These are phyloP conservation scores for Halictus ligatus DNA, from an alignment of 2,888 invertebrate species.

Conservation along the genomic window DNA sequence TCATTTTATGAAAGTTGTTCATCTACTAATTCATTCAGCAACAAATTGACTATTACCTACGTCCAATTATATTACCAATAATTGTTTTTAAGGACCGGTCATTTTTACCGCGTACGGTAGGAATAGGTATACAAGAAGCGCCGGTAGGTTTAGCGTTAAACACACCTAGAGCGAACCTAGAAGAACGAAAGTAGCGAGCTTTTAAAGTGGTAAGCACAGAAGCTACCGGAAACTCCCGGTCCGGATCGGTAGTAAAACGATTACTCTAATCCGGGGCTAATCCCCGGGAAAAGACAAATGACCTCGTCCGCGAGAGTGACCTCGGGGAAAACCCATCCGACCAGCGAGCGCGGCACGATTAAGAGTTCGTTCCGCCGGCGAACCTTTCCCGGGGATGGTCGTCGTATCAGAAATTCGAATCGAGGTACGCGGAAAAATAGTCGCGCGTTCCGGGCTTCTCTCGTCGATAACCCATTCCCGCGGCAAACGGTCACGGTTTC, in stretches of 20 bases:
- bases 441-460: not conserved
- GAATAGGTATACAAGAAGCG: too few relatives aligned
- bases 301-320: not conserved
- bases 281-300: not conserved
- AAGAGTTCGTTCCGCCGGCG: not conserved
- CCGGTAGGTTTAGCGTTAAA: too few relatives aligned
- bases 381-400: not conserved
- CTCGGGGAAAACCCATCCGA: not conserved
- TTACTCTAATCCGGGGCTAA: not conserved
- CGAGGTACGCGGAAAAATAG: not conserved
- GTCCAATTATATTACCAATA: too few relatives aligned
- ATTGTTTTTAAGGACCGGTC: too few relatives aligned
- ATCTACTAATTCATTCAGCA: too few relatives aligned
- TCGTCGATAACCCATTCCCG: not conserved
- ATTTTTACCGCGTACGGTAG: too few relatives aligned
- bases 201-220: not conserved
- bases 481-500: not conserved
- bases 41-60: too few relatives aligned
- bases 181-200: not conserved
- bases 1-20: too few relatives aligned
- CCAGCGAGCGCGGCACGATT: not conserved
- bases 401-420: not conserved
- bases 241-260: constrained; percentile 4
- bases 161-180: not conserved
- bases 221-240: not conserved